phyloP scores from a whole-genome alignment of 37 sponge, comb jelly and placozoan species.

The Ephydatia muelleri region DNA sequence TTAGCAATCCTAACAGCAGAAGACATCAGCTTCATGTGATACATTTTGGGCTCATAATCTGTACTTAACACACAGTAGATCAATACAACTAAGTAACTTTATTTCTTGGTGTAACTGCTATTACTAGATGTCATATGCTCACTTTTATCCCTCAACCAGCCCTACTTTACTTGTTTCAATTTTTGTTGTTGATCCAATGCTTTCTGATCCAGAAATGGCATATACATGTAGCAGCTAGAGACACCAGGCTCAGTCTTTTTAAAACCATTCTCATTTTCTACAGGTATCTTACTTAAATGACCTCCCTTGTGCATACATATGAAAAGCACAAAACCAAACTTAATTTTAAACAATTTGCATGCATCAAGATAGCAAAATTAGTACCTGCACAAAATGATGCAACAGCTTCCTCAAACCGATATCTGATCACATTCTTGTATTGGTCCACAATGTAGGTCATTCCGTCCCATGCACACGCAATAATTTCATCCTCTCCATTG shows the following conservation, averaged over 20 bases:
- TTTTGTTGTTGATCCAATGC: too few relatives aligned
- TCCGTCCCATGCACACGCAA: constrained; percentile 87
- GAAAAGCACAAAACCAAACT: neutral
- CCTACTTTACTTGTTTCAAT: too few relatives aligned
- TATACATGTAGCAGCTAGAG: neutral
- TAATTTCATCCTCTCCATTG: constrained; percentile 72
- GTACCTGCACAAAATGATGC: constrained; percentile 74
- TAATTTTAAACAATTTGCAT: neutral
- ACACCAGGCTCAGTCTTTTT: neutral
- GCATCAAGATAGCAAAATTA: neutral
- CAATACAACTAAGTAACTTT: too few relatives aligned
- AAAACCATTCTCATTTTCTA: neutral
- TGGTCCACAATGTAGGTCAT: constrained; percentile 75
- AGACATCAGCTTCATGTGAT: too few relatives aligned
- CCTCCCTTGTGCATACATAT: neutral
- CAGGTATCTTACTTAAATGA: neutral
- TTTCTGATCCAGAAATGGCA: neutral
- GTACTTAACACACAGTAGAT: too few relatives aligned
- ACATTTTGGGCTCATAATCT: too few relatives aligned
- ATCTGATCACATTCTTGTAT: constrained; percentile 48
- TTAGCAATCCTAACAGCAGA: too few relatives aligned
- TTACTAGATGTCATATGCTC: too few relatives aligned
- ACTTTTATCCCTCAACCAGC: too few relatives aligned
- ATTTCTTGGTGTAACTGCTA: too few relatives aligned
- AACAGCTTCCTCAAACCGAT: constrained; percentile 69